phyloP scores from a whole-genome alignment of 2,888 invertebrate genomes.

The Crematogaster levior region DNA sequence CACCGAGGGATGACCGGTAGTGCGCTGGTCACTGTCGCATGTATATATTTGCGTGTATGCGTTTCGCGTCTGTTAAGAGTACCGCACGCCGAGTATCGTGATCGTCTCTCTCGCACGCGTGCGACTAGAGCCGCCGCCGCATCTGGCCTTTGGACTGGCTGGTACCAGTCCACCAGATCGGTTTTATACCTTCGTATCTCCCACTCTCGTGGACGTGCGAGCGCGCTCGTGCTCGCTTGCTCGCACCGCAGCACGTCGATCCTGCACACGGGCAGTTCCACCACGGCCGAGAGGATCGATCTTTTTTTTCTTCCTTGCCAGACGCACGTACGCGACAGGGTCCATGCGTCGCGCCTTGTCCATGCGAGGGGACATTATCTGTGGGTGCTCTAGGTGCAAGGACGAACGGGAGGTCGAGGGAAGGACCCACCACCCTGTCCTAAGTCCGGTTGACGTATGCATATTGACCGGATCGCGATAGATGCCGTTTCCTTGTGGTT shows the following conservation, averaged over 20 bases:
- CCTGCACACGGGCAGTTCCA: conserved; percentile 66
- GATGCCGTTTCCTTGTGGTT: conserved; percentile 3
- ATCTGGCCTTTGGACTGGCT: conserved; percentile 84
- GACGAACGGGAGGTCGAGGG: conserved; percentile 52
- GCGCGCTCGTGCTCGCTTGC: conserved; percentile 38
- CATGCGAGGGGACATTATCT: conserved; percentile 1
- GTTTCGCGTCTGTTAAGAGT: conserved; percentile 52
- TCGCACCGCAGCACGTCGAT: conserved; percentile 58
- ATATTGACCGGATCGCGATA: not conserved
- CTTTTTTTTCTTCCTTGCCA: conserved; percentile 62
- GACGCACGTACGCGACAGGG: conserved; percentile 13
- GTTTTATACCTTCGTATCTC: conserved; percentile 85
- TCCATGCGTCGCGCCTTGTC: not conserved
- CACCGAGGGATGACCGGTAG: conserved; percentile 21
- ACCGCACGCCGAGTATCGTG: conserved; percentile 77
- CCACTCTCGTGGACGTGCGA: conserved; percentile 72
- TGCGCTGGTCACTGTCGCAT: conserved; percentile 46
- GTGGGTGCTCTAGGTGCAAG: conserved; percentile 60
- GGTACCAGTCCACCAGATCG: conserved; percentile 79
- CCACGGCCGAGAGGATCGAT: conserved; percentile 71
- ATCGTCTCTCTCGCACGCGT: conserved; percentile 84
- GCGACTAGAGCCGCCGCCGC: conserved; percentile 84
- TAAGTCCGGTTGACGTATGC: conserved; percentile 15
- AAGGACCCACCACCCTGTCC: conserved; percentile 45
- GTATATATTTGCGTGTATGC: not conserved